A percentile compares a stretch with the other conserved stretches of the same genome.
Conservation (phyloP, 2,797 vertebrate species). For the Falco concolor region DNA sequence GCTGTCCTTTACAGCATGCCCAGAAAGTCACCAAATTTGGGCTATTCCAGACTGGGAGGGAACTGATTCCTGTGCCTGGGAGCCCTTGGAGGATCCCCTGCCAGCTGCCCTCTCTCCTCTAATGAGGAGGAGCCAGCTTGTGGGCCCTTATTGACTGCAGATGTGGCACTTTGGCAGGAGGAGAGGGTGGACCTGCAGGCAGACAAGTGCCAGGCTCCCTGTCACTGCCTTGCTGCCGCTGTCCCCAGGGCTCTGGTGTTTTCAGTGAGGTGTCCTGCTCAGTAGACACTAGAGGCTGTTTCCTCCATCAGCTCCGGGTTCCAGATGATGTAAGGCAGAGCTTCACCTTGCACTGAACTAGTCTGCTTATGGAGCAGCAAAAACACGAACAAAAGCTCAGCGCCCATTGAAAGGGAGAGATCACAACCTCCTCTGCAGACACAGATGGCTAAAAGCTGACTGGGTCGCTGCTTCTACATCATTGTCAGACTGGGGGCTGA, state of each 20-base stretch:
- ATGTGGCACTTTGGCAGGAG: constrained; percentile 65
- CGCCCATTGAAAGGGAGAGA: background rate
- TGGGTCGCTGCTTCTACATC: constrained; percentile 10
- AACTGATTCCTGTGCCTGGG: constrained; percentile 53
- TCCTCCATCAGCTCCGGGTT: constrained; percentile 33
- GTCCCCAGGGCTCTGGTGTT: constrained; percentile 39
- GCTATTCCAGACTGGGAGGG: constrained; percentile 63
- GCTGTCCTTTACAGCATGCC: constrained; percentile 66
- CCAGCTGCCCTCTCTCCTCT: constrained; percentile 65
- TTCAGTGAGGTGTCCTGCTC: constrained; percentile 15
- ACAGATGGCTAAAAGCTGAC: constrained; percentile 13
- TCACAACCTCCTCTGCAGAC: background rate
- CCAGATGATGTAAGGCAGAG: constrained; percentile 39
- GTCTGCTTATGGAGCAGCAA: background rate
- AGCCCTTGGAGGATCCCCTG: constrained; percentile 64
- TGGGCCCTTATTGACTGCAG: constrained; percentile 64
- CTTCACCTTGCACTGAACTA: background rate
- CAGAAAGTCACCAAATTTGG: constrained; percentile 68
- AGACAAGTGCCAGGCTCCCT: constrained; percentile 50
- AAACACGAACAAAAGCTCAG: background rate
- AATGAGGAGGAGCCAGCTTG: constrained; percentile 67
- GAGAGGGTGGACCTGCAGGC: constrained; percentile 59
- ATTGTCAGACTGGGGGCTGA: background rate
- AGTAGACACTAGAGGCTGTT: background rate
- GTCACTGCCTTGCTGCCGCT: background rate